Percentiles rank a stretch among this genome's conserved stretches.
Evolutionary conservation across 2,888 invertebrate species (phyloP).

Genomic region (Heliconius erato): DNA sequence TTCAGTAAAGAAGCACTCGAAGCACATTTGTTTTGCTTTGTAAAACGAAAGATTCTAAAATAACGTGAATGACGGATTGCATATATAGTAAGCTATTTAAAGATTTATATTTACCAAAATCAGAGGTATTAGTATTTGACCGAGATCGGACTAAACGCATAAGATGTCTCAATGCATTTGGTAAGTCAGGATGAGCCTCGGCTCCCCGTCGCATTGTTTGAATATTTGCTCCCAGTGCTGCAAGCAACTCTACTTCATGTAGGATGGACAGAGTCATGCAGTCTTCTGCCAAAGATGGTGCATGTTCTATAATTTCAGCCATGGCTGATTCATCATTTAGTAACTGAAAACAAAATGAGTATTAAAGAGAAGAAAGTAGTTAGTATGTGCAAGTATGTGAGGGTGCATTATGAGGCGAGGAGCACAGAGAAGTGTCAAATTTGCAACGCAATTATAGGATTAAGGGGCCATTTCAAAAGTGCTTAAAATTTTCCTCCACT

Average conservation of each 20-base stretch:
- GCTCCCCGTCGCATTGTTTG: slow-evolving; percentile 89
- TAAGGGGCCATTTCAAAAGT: too few relatives aligned
- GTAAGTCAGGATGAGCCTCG: slow-evolving; percentile 89
- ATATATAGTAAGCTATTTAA: neutral
- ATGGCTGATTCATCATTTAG: slow-evolving; percentile 82
- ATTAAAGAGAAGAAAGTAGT: neutral
- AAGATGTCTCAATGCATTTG: slow-evolving; percentile 89
- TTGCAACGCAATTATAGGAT: too few relatives aligned
- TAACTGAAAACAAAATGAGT: slow-evolving; percentile 61
- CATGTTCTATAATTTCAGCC: slow-evolving; percentile 89
- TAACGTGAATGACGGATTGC: too few relatives aligned
- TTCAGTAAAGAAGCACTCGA: too few relatives aligned
- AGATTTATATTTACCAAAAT: slow-evolving; percentile 63
- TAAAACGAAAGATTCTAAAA: too few relatives aligned
- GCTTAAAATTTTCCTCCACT: too few relatives aligned
- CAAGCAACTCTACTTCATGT: slow-evolving; percentile 91
- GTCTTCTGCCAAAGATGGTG: slow-evolving; percentile 89
- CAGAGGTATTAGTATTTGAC: slow-evolving; percentile 63
- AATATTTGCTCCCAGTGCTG: slow-evolving; percentile 88
- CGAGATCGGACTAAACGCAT: slow-evolving; percentile 84
- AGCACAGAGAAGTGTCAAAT: too few relatives aligned
- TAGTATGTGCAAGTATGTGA: neutral
- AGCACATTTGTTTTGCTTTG: too few relatives aligned
- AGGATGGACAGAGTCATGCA: slow-evolving; percentile 90
- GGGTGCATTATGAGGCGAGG: neutral